Percentiles rank a stretch among this genome's conserved stretches.
Evolutionary conservation across 2,113 vertebrate genomes (phyloP).

Genomic region (Pomatostomus ruficeps): DNA sequence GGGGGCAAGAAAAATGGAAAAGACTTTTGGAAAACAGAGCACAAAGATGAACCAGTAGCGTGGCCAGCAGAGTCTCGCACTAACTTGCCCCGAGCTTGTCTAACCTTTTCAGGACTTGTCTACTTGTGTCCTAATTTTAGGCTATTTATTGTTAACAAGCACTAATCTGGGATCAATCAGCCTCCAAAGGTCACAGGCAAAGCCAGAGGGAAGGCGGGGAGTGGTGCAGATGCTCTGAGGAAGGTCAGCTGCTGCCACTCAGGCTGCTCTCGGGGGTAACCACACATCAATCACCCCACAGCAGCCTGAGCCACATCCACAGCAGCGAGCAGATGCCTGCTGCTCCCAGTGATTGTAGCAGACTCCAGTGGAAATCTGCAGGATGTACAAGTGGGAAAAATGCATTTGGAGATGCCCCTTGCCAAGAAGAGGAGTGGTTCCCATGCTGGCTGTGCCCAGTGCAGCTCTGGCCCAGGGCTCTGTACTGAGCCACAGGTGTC

Average conservation of each 20-base stretch:
- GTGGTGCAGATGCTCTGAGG: background rate
- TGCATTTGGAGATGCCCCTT: background rate
- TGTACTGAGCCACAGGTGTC: background rate
- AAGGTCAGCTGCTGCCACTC: conserved; percentile 58
- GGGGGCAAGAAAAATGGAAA: background rate
- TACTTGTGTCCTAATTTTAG: conserved; percentile 21
- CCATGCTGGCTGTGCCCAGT: background rate
- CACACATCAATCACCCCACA: conserved; percentile 19
- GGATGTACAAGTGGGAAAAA: background rate
- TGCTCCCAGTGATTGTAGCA: background rate
- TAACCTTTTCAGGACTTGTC: conserved; percentile 41
- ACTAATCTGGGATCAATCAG: conserved; percentile 43
- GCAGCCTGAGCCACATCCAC: background rate
- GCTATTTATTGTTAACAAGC: conserved; percentile 32
- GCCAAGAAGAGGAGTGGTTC: background rate
- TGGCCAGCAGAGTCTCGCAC: background rate
- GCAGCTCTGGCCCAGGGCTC: background rate
- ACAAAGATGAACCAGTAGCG: background rate
- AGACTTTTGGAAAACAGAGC: background rate
- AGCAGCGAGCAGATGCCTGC: background rate
- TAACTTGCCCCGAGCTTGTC: background rate
- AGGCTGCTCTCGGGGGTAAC: background rate
- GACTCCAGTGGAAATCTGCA: background rate
- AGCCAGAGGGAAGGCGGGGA: conserved; percentile 6
- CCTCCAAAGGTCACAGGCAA: conserved; percentile 15